phyloP scores from a whole-genome alignment of 2,797 vertebrate genomes.

The Nyctibius grandis region DNA sequence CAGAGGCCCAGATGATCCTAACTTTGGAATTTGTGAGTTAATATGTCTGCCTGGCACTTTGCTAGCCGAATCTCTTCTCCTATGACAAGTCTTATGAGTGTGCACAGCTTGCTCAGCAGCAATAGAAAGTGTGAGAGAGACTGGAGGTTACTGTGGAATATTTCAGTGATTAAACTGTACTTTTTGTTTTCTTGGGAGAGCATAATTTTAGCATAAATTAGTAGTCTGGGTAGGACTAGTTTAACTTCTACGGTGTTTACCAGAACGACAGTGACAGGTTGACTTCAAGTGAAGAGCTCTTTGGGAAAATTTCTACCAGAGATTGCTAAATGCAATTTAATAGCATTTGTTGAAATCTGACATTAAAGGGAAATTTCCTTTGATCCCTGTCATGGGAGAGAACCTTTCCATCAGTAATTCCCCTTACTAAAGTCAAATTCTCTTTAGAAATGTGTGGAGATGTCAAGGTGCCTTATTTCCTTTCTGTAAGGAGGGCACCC shows the following conservation, averaged over 20 bases:
- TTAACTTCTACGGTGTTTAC: constrained; percentile 40
- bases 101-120: constrained; percentile 4
- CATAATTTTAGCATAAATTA: constrained; percentile 62
- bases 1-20: not conserved
- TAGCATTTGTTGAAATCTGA: constrained; percentile 65
- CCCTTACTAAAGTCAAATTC: constrained; percentile 50
- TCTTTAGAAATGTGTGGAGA: constrained; percentile 48
- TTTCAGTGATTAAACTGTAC: not conserved
- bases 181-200: constrained; percentile 37
- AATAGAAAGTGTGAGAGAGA: constrained; percentile 17
- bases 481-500: constrained; percentile 13
- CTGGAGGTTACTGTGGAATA: not conserved
- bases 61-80: not conserved
- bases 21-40: not conserved
- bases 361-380: constrained; percentile 65
- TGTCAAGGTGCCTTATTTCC: constrained; percentile 60
- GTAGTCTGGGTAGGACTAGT: constrained; percentile 23
- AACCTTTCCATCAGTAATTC: constrained; percentile 65
- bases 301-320: constrained; percentile 36
- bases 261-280: constrained; percentile 50
- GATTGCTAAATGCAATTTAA: constrained; percentile 67
- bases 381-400: constrained; percentile 67
- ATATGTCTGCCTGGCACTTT: not conserved
- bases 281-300: constrained; percentile 51
- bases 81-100: not conserved